Base-by-base conservation (phyloP, 1,140 invertebrate species). In the Probaryconus sp. region DNA sequence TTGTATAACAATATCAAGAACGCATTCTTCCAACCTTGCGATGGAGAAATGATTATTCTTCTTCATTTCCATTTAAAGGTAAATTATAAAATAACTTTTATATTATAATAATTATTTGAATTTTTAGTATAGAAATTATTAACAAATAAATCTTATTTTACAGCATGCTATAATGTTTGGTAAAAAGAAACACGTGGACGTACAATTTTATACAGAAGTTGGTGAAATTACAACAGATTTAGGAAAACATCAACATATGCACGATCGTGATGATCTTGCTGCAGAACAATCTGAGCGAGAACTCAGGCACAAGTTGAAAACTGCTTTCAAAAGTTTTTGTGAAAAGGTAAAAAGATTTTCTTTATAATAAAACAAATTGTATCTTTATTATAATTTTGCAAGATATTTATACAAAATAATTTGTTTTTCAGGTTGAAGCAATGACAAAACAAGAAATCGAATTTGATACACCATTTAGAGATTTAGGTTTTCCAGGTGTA, bases 1-100 rank as follows among this genome's bases (percentile, higher is more conserved):
- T 88, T 99, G 11, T 99, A 99, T 83, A 99, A 99, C 89, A 99
- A 99, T 86, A 99, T 99, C 69, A 98, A 99, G 84, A 98, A 99
- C 86, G 98, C 98, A 3, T 98, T 99, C 88, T 99, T 99, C 88
- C 98, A 99, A 89, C 98, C 98, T 0, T 99, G 98, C 87, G 98
- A 99, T 88, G 95, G 96, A 58, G 98, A 99, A 90, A 99, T 99
- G 97, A 99, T 99, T 47, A 99, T 99, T 83, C 87, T 99, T 4
- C 89, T 99, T 37, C 98, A 99, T 91, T 99, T 99, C 84, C 97
- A 99, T 89, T 89, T 99, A 18, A 99, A 98, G 89, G 93, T 94
- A 83, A 10, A 20, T 37, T 45, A 13, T 5, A 14, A 18, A 48
- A 26, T 48, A 24, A 31, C 3, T 37, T 6, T 43, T 20, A 24